A percentile compares a stretch with the other conserved stretches of the same genome.
phyloP scores from a whole-genome alignment of 2,888 invertebrate species.

The Pterostichus niger region DNA sequence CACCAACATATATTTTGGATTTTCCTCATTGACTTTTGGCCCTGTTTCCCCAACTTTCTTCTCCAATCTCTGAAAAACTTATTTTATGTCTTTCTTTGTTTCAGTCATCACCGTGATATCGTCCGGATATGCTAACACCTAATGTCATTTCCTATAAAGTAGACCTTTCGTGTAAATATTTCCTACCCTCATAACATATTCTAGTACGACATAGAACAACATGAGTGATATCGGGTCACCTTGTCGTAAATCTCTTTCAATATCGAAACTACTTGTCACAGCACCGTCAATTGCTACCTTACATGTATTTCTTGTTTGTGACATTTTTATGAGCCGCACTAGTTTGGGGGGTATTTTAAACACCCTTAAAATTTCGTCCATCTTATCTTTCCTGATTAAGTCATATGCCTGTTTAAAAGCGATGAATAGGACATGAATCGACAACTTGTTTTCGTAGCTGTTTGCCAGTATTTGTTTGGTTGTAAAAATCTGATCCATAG shows the following conservation, averaged over 20 bases:
- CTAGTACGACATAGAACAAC: neutral
- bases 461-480: too few relatives aligned
- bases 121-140: constrained; percentile 1
- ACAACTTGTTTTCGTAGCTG: too few relatives aligned
- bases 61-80: neutral
- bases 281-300: neutral
- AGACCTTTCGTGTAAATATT: neutral
- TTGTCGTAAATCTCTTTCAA: neutral
- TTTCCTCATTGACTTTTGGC: neutral
- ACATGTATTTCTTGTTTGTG: neutral
- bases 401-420: too few relatives aligned
- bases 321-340: too few relatives aligned
- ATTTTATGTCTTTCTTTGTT: neutral
- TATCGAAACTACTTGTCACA: neutral
- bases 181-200: neutral
- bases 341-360: too few relatives aligned
- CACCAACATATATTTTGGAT: neutral
- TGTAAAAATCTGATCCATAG: too few relatives aligned
- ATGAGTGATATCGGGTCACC: neutral
- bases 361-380: too few relatives aligned
- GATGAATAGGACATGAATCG: too few relatives aligned
- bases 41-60: neutral
- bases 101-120: neutral
- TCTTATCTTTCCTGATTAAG: too few relatives aligned
- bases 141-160: neutral